Evolutionary conservation across 2,888 invertebrate species (phyloP).

Genomic region (Aleiodes alternator): DNA sequence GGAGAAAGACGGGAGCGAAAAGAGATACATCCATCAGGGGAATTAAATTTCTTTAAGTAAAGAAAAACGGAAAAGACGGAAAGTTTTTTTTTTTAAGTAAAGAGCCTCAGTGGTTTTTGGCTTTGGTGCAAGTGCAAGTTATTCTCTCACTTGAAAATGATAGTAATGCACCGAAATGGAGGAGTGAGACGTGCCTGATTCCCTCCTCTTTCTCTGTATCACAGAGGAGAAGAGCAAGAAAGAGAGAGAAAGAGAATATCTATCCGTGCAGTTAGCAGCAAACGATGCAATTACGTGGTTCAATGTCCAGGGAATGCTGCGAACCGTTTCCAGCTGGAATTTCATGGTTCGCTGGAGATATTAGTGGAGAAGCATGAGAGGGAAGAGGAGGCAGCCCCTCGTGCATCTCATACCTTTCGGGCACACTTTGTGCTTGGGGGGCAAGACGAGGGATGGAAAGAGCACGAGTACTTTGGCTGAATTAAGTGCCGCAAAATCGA

Average conservation of each 20-base stretch:
- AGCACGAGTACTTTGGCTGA: background rate
- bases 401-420: slow-evolving; percentile 21
- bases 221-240: too few species aligned
- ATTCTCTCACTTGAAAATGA: slow-evolving; percentile 16
- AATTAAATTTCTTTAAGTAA: slow-evolving; percentile 33
- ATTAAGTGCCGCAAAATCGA: slow-evolving; percentile 49
- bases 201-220: background rate
- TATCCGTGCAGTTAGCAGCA: slow-evolving; percentile 62
- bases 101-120: slow-evolving; percentile 5
- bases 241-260: slow-evolving; percentile 31
- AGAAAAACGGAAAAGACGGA: background rate
- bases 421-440: slow-evolving; percentile 1
- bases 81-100: slow-evolving; percentile 1
- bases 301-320: slow-evolving; percentile 67
- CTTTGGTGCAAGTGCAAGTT: slow-evolving; percentile 21
- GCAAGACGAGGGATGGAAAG: background rate
- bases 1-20: background rate
- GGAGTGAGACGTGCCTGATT: background rate
- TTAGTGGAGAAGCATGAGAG: slow-evolving; percentile 56
- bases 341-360: slow-evolving; percentile 67
- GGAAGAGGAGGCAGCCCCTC: slow-evolving; percentile 24
- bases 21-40: slow-evolving; percentile 12
- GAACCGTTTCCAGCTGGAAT: slow-evolving; percentile 66
- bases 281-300: slow-evolving; percentile 69
- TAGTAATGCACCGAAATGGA: slow-evolving; percentile 14